These are phyloP conservation scores for Phengaris arion DNA, from an alignment of 2,888 invertebrate species.

Conservation along the genomic window DNA sequence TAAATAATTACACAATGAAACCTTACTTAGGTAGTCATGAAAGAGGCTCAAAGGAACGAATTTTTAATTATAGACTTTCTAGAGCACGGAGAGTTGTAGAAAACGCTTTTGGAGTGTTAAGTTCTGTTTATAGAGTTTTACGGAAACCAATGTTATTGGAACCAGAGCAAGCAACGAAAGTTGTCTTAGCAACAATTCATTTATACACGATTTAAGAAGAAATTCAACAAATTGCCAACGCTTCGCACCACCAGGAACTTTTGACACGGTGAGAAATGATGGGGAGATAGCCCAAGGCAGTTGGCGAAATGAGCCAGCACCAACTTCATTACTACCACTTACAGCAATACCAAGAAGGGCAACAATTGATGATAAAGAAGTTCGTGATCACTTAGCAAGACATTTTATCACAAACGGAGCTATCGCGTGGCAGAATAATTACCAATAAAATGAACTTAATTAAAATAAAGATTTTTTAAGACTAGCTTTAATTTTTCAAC, in stretches of 20 bases:
- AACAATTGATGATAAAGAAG: slow-evolving; percentile 32
- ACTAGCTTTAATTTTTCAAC: too few species aligned
- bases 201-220: slow-evolving; percentile 35
- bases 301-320: slow-evolving; percentile 34
- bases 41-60: slow-evolving; percentile 39
- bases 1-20: slow-evolving; percentile 42
- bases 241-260: slow-evolving; percentile 32
- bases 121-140: slow-evolving; percentile 33
- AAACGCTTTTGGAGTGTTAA: slow-evolving; percentile 42
- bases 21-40: slow-evolving; percentile 39
- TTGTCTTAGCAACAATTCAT: slow-evolving; percentile 30
- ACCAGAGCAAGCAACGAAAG: slow-evolving; percentile 33
- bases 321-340: slow-evolving; percentile 34
- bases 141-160: slow-evolving; percentile 34
- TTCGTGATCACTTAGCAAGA: slow-evolving; percentile 34
- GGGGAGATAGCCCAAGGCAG: slow-evolving; percentile 33
- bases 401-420: slow-evolving; percentile 35
- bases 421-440: slow-evolving; percentile 33
- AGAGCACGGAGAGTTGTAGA: slow-evolving; percentile 43
- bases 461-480: too few species aligned
- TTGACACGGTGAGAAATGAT: slow-evolving; percentile 32
- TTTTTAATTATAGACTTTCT: slow-evolving; percentile 46
- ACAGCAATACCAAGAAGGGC: slow-evolving; percentile 32
- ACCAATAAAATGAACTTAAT: slow-evolving; percentile 29
- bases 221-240: slow-evolving; percentile 25